Conservation (phyloP, 1,140 invertebrate species). For the Brachionus plicatilis region DNA sequence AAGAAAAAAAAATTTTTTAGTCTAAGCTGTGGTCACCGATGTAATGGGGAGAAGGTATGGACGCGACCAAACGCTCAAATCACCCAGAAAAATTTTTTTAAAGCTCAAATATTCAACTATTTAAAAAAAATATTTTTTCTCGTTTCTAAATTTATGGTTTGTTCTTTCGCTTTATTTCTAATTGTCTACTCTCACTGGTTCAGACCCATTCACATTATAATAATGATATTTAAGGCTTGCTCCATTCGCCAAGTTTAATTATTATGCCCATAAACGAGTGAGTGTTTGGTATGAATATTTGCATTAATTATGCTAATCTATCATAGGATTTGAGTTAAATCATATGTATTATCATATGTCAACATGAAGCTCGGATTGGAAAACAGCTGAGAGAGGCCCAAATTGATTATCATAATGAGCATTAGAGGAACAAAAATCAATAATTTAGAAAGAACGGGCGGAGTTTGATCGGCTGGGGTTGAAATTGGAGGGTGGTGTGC, state of each 20-base stretch:
- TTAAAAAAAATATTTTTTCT: background rate
- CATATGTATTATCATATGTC: slow-evolving; percentile 36
- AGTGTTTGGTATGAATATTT: background rate
- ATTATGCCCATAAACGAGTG: background rate
- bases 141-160: background rate
- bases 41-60: background rate
- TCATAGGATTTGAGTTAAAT: background rate
- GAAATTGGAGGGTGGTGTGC: background rate
- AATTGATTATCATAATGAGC: slow-evolving; percentile 4
- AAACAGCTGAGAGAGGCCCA: slow-evolving; percentile 28
- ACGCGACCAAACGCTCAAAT: background rate
- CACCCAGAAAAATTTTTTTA: too few species aligned
- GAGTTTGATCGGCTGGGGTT: background rate
- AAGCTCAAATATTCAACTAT: too few species aligned
- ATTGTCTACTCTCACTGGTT: background rate
- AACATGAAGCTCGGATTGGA: background rate
- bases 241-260: background rate
- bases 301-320: background rate
- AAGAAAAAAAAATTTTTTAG: background rate
- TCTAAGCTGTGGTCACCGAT: background rate
- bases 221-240: background rate
- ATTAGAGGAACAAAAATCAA: background rate
- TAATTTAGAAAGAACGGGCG: background rate
- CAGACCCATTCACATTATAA: background rate
- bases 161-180: background rate